These are phyloP conservation scores for Euglossa dilemma DNA, from an alignment of 1,140 invertebrate species.

Conservation along the genomic window DNA sequence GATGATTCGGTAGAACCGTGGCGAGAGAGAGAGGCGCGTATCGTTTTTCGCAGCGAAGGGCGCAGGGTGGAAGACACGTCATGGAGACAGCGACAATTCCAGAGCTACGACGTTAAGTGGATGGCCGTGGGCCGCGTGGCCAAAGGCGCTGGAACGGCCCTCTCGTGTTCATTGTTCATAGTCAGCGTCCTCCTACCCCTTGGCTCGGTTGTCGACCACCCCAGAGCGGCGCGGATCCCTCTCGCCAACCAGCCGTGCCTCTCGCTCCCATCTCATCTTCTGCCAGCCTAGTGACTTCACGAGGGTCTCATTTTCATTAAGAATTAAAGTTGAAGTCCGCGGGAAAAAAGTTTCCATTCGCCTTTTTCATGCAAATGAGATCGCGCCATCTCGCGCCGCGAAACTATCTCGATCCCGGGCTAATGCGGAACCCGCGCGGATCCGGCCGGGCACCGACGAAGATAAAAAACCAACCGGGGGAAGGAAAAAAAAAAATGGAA, in stretches of 20 bases:
- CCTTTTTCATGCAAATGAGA: slow-evolving; percentile 77
- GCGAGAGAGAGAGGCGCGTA: neutral
- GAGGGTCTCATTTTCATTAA: slow-evolving; percentile 79
- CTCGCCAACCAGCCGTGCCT: slow-evolving; percentile 58
- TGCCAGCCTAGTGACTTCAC: slow-evolving; percentile 72
- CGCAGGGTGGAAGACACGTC: neutral
- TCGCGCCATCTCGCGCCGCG: slow-evolving; percentile 65
- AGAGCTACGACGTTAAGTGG: slow-evolving; percentile 79
- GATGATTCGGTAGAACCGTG: no score
- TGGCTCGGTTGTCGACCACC: slow-evolving; percentile 62
- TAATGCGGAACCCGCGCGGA: slow-evolving; percentile 56
- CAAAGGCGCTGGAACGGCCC: slow-evolving; percentile 80
- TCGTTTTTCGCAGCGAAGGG: neutral
- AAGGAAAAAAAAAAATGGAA: slow-evolving; percentile 30
- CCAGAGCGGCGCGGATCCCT: slow-evolving; percentile 14
- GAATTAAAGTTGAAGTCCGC: slow-evolving; percentile 77
- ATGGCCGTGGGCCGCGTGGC: slow-evolving; percentile 77
- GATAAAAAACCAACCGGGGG: slow-evolving; percentile 33
- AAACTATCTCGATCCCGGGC: slow-evolving; percentile 67
- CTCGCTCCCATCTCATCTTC: slow-evolving; percentile 75
- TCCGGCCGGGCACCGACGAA: slow-evolving; percentile 40
- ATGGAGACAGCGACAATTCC: slow-evolving; percentile 73
- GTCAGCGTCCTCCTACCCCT: slow-evolving; percentile 66
- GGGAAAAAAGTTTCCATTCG: slow-evolving; percentile 72
- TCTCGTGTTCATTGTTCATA: slow-evolving; percentile 80